Evolutionary conservation across 2,888 invertebrate genomes (phyloP), one percentile per base, ranked within the genome.

Genomic region (Sipha maydis): DNA sequence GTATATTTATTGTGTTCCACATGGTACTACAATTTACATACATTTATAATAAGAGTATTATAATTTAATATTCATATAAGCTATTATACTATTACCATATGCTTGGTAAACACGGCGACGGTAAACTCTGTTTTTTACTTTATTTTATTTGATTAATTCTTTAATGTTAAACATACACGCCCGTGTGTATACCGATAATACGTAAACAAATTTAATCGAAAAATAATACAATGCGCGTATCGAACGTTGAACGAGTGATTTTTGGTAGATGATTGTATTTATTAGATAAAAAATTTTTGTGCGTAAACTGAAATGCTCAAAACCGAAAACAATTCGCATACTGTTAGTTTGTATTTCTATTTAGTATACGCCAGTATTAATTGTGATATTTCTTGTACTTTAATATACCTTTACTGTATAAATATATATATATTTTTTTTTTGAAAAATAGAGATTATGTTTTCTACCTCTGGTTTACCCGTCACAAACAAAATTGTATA

Each of bases 21-120:
- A 54, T 19, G 54, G 34, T 56, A 34, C 17, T 14, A 73, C 21
- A 73, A 83, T 83, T 83, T 83, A 83, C 83, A 83, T 83, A 83
- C 34, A 19, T 48, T 69, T 41, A 73, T 73, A 54, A 82, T 83
- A 73, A 17, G 28, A 83, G 69, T 83, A 71, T 83, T 73, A 83
- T 73, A 71, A 83, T 71, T 71, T 54, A 56, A 83, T 83, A 83
- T 73, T 83, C 54, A 73, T 38, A 83, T 34, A 69, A 48, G n/a
- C 56, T 54, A 54, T 83, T 54, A 73, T 73, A 34, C 17, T 73
- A 73, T 34, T 73, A 83, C 82, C 71, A 54, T 71, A 83, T 83
- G 83, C 19, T 34, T 17, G 73, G 48, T 48, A 48, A 48, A 21
- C 5, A 34, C 21, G 38, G 19, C 19, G 73, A 73, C 19, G 7